These are phyloP conservation scores for Eleutherodactylus coqui DNA, from an alignment of 2,797 vertebrate genomes.

Conservation along the genomic window DNA sequence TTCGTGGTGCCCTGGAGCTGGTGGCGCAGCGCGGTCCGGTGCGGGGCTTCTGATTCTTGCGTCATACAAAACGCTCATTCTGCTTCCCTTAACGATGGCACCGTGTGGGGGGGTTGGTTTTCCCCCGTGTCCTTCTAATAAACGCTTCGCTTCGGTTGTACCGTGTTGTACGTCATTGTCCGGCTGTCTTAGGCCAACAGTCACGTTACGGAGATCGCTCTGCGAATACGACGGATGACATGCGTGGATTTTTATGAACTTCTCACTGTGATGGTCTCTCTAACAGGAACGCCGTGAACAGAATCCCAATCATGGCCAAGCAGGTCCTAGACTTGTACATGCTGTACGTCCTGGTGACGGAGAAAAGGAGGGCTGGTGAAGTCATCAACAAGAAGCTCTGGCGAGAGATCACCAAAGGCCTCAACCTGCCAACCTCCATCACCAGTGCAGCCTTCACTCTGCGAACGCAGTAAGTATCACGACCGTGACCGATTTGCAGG, in stretches of 20 bases:
- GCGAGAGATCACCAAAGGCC: constrained; percentile 97
- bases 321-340: constrained; percentile 97
- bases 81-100: no score
- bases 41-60: no score
- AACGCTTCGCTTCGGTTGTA: no score
- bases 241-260: neutral
- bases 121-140: no score
- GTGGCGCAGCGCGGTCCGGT: no score
- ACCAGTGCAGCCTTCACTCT: constrained; percentile 98
- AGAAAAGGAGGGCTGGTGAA: constrained; percentile 97
- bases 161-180: no score
- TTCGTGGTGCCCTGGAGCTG: no score
- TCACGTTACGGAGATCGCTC: no score
- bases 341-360: constrained; percentile 94
- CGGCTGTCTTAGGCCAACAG: no score
- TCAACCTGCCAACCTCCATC: constrained; percentile 97
- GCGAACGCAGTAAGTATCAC: constrained; percentile 89
- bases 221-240: no score
- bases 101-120: no score
- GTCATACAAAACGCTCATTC: no score
- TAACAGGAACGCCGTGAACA: constrained; percentile 94
- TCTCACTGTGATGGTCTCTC: neutral
- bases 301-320: constrained; percentile 98
- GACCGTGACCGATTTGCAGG: neutral
- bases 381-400: constrained; percentile 99